phyloP scores from a whole-genome alignment of 2,113 vertebrate species.

The Ceratotherium simum region DNA sequence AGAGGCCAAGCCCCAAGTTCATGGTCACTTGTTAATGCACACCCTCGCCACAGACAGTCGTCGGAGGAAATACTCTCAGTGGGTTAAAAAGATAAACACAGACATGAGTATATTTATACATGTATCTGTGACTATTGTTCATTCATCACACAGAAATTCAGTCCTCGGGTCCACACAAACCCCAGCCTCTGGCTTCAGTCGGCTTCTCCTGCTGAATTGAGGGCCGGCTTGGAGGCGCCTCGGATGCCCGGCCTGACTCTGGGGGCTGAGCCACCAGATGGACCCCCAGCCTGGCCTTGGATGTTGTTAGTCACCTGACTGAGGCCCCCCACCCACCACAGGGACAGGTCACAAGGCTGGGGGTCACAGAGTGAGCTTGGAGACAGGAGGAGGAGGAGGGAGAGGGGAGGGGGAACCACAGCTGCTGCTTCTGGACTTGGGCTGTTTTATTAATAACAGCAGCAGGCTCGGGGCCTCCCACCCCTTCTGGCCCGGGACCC shows the following conservation, averaged over 20 bases:
- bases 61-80: not conserved
- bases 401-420: not conserved
- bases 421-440: not conserved
- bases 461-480: not conserved
- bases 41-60: not conserved
- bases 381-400: not conserved
- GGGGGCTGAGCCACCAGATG: not conserved
- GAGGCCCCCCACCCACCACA: not conserved
- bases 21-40: accelerated
- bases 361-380: not conserved
- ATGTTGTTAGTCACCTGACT: not conserved
- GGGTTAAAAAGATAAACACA: not conserved
- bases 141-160: not conserved
- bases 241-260: not conserved
- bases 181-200: not conserved
- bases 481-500: not conserved
- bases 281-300: not conserved
- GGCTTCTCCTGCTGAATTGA: not conserved
- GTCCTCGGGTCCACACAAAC: not conserved
- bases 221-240: not conserved
- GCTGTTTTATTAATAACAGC: not conserved
- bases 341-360: not conserved
- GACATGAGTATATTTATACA: not conserved
- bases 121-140: not conserved
- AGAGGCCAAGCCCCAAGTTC: not conserved